Base-by-base conservation (phyloP, 2,888 invertebrate species). In the Oscheius sp. region DNA sequence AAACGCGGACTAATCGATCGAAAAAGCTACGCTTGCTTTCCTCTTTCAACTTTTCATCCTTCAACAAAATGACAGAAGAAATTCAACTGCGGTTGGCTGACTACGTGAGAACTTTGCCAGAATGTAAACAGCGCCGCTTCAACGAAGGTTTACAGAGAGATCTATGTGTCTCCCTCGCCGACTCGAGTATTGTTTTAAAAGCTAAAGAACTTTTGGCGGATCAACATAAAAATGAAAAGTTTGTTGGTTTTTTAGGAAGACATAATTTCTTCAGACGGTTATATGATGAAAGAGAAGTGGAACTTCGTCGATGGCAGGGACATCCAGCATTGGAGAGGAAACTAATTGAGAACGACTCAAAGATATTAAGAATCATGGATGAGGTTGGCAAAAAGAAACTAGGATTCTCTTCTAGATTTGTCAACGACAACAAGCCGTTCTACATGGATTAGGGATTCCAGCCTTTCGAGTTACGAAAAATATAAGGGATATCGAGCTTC, bases 201-300 rank as follows among this genome's bases (percentile, higher is more conserved):
- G 49, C 63, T 47, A 26, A 28, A 17, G 47, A 71, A 47, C 41
- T 71, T 12, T 26, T 49, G 32, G 41, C 24, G 6, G 63, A 71
- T 49, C 71, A 71, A 44, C 65, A 68, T n/a, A 63, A 65, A 33
- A 24, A 45, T 2, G 71, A 71, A 61, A 64, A 49, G 71, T 71
- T n/a, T 12, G 14, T 1, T 1, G 20, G 4, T 49, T 0, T 30
- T 6, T 45, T 51, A 41, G 6, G 14, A 9, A 14, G 30, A 32
- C 12, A 36, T 36, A 17, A 33, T 4, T 20, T 4, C 51, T 70
- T 57, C n/a, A 71, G 71, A 17, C n/a, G 20, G 6, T 47, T 67
- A 22, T 38, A 65, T 47, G 56, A 65, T 8, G 62, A 64, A 2
- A 56, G 71, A 26, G 61, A 45, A 22, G 33, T 36, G 14, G 22